Evolutionary conservation across 1,140 invertebrate species (phyloP), one percentile per base, ranked within the genome.

Genomic region (Drosophila oshimai): DNA sequence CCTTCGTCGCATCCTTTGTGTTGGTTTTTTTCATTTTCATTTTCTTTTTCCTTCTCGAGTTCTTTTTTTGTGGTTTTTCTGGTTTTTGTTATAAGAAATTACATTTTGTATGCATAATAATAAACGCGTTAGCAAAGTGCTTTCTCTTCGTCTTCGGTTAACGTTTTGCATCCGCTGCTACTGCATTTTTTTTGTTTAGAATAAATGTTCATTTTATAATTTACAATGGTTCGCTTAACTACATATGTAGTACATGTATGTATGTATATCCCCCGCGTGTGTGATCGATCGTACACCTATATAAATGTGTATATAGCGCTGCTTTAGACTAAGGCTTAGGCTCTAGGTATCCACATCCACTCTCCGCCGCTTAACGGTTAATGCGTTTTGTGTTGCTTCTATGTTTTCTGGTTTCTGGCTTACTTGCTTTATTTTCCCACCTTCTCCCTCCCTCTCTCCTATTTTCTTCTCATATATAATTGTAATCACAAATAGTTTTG

Each of bases 401-500:
- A 60, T 61, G 36, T 74, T 58, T 53, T 58, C 47, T 57, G 28
- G 20, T 28, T 62, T 58, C 55, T 42, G 28, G 37, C 37, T 57
- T 58, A 36, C 34, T 42, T 26, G 13, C 34, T 15, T 50, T 7
- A 20, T 15, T 6, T 13, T n/a, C 9, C 15, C 9, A 9, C 7
- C n/a, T 6, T 47, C 26, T 3, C 7, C n/a, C 12, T 36, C 45
- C n/a, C n/a, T n/a, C 3, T 13, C 31, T 31, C 1, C 2, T 12
- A 13, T 18, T 18, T 13, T 46, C 28, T 29, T 29, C 3, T 64
- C 71, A 74, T 84, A 74, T 84, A 79, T 84, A 84, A 79, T 80
- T 79, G 71, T 86, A 87, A 86, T 86, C 80, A 86, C 80, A 86
- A 87, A 86, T 86, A 86, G 80, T 86, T 86, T 86, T 86, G 80